phyloP scores from a whole-genome alignment of 2,797 vertebrate species.

The Adelosebastes latens region DNA sequence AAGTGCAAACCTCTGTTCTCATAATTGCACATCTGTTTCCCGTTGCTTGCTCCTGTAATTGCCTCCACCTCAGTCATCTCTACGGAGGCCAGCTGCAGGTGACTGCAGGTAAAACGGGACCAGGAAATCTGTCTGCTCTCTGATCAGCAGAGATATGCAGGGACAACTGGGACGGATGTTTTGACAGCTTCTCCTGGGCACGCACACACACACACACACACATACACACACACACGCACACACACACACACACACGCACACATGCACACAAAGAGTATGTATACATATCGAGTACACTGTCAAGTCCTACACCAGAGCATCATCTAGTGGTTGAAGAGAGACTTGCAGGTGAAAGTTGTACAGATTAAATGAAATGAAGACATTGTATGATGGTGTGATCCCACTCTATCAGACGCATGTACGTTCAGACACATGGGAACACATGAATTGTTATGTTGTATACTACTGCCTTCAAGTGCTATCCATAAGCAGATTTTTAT shows the following conservation, averaged over 20 bases:
- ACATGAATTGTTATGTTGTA: not conserved
- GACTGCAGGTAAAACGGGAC: constrained; percentile 64
- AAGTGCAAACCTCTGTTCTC: constrained; percentile 81
- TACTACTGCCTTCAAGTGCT: too few relatives aligned
- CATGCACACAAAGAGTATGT: not conserved
- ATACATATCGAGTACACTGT: not conserved
- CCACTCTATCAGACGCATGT: not conserved
- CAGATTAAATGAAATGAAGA: not conserved
- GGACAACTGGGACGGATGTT: constrained; percentile 64
- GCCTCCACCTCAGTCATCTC: constrained; percentile 69
- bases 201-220: not conserved
- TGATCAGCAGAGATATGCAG: constrained; percentile 53
- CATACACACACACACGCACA: not conserved
- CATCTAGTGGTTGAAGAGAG: constrained; percentile 59
- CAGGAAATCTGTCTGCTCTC: constrained; percentile 58
- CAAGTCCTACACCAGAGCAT: constrained; percentile 65
- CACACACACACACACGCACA: not conserved
- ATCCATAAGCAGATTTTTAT: not conserved
- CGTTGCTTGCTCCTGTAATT: constrained; percentile 72
- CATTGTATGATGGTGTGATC: not conserved
- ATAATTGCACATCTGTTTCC: constrained; percentile 83
- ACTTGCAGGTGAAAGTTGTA: not conserved
- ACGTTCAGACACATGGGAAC: not conserved
- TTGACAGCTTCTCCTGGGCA: constrained; percentile 62
- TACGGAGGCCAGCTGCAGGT: constrained; percentile 62